Evolutionary conservation across 1,140 invertebrate species (phyloP), one percentile per base, ranked within the genome.

Genomic region (Sycophila sp.): DNA sequence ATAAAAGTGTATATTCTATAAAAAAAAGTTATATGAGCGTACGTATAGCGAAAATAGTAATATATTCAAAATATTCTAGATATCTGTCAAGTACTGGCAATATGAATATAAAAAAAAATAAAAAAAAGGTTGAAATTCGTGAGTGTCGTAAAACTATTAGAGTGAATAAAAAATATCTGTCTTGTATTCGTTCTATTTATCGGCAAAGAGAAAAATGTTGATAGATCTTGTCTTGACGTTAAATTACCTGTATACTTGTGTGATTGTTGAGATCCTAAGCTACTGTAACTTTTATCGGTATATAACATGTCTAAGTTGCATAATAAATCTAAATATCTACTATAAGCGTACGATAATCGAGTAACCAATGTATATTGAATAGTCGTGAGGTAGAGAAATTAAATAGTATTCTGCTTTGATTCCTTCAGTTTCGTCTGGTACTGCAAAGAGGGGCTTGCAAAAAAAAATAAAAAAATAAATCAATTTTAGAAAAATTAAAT

Each of bases 121-220:
- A 68, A 55, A 53, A 71, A 58, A 70, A 42, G 38, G 22, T 26
- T 47, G 30, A 40, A 55, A 40, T 26, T 36, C 6, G 3, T 56
- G 22, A 36, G n/a, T 28, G 2, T 72, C n/a, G n/a, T n/a, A n/a
- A n/a, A n/a, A n/a, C n/a, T n/a, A 40, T 10, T 65, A 66, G 42
- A 34, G 5, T 42, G 19, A 66, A 47, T 60, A 58, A 38, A 59
- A 53, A 40, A 60, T 56, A n/a, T 72, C 73, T 77, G 75, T 80
- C 75, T 63, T 78, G 75, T 79, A 80, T 80, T 73, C 78, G 77
- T 76, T 42, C 34, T 15, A 49, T 19, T 17, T 17, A 49, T 49
- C n/a, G n/a, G n/a, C n/a, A n/a, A n/a, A n/a, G n/a, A 36, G 1
- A 26, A 11, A 30, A 38, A 62, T 8, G 26, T 66, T 38, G 45